Evolutionary conservation across 2,113 vertebrate species (phyloP).

Genomic region (Phrynocephalus versicolor): DNA sequence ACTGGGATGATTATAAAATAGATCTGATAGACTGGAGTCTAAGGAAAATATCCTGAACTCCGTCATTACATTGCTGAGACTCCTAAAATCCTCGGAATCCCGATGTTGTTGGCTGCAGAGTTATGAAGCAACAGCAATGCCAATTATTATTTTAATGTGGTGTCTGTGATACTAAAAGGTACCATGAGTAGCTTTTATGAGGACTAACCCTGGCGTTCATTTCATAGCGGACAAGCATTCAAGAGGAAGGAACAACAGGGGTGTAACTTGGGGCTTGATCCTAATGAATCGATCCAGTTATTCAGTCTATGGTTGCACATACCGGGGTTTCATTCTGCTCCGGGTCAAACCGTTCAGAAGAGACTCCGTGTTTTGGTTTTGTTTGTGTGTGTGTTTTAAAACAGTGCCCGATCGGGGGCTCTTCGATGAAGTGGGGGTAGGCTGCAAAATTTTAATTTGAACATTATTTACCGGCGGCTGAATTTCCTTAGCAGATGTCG

Average conservation of each 20-base stretch:
- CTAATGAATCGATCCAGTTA: background rate
- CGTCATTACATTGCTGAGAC: background rate
- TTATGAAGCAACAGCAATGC: background rate
- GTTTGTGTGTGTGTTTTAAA: too few species aligned
- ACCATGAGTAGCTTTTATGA: background rate
- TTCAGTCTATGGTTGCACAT: background rate
- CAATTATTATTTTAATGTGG: background rate
- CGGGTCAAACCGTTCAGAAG: background rate
- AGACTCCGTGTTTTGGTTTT: rapidly evolving
- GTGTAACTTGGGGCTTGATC: background rate
- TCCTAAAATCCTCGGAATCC: background rate
- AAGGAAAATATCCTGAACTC: background rate
- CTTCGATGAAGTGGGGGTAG: background rate
- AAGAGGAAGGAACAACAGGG: background rate
- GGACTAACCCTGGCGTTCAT: background rate
- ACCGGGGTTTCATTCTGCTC: background rate
- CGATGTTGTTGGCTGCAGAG: too few species aligned
- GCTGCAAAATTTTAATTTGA: conserved; percentile 13
- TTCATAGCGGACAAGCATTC: background rate
- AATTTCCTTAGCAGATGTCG: conserved; percentile 57
- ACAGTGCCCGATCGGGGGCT: background rate
- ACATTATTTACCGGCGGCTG: conserved; percentile 53
- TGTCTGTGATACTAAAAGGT: background rate
- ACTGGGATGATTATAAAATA: background rate
- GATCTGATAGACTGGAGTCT: background rate